Conservation (phyloP, 1,140 invertebrate genomes). For the Rhopalosiphum maidis region DNA sequence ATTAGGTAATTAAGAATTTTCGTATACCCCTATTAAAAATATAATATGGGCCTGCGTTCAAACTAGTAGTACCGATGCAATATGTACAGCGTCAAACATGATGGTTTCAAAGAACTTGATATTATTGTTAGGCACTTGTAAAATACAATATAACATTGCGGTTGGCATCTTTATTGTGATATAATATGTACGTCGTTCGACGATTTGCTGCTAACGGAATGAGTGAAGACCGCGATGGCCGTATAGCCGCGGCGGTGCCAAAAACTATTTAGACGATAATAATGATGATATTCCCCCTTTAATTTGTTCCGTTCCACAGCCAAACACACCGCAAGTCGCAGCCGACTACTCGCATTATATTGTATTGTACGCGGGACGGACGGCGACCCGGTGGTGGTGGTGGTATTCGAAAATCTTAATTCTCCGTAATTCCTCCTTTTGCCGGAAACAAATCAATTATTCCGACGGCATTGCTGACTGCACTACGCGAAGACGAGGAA, state of each 20-base stretch:
- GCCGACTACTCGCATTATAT: not conserved
- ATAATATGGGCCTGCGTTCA: too few relatives aligned
- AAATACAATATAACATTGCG: not conserved
- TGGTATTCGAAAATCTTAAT: not conserved
- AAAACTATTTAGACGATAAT: conserved; percentile 5
- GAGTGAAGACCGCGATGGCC: not conserved
- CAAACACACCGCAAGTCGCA: conserved; percentile 2
- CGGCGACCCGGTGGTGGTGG: too few relatives aligned
- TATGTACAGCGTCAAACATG: too few relatives aligned
- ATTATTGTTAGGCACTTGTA: not conserved
- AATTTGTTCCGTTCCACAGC: not conserved
- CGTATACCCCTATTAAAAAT: too few relatives aligned
- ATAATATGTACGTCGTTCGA: not conserved
- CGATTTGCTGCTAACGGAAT: not conserved
- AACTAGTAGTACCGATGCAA: too few relatives aligned
- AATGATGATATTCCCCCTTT: not conserved
- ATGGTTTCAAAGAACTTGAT: not conserved
- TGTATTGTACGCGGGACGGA: not conserved
- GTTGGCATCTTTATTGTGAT: not conserved
- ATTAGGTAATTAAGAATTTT: not conserved
- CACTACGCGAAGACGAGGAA: not conserved
- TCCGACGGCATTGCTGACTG: not conserved
- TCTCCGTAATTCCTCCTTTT: not conserved
- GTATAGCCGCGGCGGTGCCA: not conserved
- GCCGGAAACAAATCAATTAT: conserved; percentile 29